Evolutionary conservation across 1,140 invertebrate species (phyloP), one percentile per base, ranked within the genome.

Genomic region (Drosophila varians): DNA sequence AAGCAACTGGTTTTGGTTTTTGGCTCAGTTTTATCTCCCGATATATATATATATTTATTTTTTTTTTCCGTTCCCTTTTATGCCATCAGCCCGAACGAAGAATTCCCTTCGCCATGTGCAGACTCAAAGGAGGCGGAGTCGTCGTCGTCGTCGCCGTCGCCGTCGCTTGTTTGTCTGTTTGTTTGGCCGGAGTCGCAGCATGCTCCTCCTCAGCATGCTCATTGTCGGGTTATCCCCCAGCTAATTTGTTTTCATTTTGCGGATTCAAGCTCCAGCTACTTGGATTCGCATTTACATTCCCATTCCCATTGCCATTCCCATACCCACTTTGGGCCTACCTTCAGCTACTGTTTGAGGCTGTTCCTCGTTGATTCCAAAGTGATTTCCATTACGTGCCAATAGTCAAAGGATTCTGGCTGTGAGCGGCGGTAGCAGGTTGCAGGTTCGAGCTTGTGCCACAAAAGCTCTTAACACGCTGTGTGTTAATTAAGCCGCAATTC

Each of bases 401-500:
- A 86, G 80, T 84, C 80, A 84, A 84, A 84, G 76, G 12, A 4
- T 55, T 54, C 7, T 77, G 58, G 31, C 23, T 53, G 60, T 57
- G 73, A 82, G 52, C 73, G 60, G 40, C 14, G 66, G 8, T 28
- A 19, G 47, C 21, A 21, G 66, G 8, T 28, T 25, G 47, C 21
- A 48, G 38, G 34, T 52, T 55, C 42, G 6, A 25, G 36, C 47
- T 53, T 38, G 48, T 48, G 48, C 23, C 82, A 87, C 69, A 87
- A 75, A 87, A 66, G 82, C 82, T 75, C 77, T 82, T 87, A 82
- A 82, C 69, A 56, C 69, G 65, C 77, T 77, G 64, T 87, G 77
- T 82, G 84, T 89, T 84, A 84, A 84, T 89, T 89, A 89, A 89
- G 78, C 78, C 66, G 69, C 78, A 84, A 82, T 79, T 79, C 78